Percentiles rank a stretch among this genome's conserved stretches.
These are phyloP conservation scores for Lacanobia oleracea DNA, from an alignment of 2,888 invertebrate species.

Conservation along the genomic window DNA sequence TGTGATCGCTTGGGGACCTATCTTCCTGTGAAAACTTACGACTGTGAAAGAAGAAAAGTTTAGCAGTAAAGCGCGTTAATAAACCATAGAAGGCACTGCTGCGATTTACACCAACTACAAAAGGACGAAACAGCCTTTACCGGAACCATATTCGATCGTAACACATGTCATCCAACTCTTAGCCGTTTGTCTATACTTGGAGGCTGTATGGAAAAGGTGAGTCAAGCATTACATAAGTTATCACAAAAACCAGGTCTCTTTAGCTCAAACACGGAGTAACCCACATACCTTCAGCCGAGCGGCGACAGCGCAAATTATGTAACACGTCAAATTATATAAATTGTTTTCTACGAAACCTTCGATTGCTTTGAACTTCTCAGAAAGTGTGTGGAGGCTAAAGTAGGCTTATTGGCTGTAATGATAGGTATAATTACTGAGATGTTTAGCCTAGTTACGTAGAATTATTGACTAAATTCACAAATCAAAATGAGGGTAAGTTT, in stretches of 20 bases:
- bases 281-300: conserved; percentile 41
- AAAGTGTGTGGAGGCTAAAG: conserved; percentile 28
- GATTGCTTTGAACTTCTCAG: conserved; percentile 45
- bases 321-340: conserved; percentile 55
- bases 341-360: conserved; percentile 55
- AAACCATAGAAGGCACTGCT: neutral
- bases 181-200: conserved; percentile 20
- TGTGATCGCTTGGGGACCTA: no score
- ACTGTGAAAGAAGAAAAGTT: neutral
- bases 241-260: conserved; percentile 23
- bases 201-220: conserved; percentile 20
- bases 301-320: conserved; percentile 26
- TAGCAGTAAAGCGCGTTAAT: neutral
- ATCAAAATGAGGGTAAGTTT: neutral
- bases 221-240: conserved; percentile 45
- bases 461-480: conserved; percentile 3
- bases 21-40: no score
- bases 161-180: conserved; percentile 30
- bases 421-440: neutral
- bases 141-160: conserved; percentile 11
- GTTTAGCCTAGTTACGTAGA: neutral
- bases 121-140: neutral
- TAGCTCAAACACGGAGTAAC: conserved; percentile 44
- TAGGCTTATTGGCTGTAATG: conserved; percentile 25
- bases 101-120: neutral